phyloP scores from a whole-genome alignment of 2,113 vertebrate genomes.

The Alaudala cheleensis region DNA sequence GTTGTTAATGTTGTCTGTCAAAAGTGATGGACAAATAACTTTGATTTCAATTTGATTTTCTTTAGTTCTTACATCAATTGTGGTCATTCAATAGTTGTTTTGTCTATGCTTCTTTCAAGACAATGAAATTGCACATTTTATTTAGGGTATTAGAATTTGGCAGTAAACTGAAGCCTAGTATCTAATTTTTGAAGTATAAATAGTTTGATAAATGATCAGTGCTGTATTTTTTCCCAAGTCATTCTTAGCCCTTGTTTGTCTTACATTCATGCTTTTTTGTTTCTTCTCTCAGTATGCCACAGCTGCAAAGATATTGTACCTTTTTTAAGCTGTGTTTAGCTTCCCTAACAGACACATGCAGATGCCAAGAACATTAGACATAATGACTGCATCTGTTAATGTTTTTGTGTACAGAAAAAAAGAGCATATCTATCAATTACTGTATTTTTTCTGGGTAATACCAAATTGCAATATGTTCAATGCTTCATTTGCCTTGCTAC shows the following conservation, averaged over 20 bases:
- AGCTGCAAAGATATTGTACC: neutral
- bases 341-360: neutral
- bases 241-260: neutral
- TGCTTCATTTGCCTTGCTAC: neutral
- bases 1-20: neutral
- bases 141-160: neutral
- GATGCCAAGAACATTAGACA: neutral
- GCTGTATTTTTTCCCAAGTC: neutral
- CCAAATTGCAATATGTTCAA: neutral
- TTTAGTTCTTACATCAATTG: neutral
- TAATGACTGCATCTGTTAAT: neutral
- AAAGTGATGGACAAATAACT: neutral
- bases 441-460: neutral
- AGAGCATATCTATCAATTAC: neutral
- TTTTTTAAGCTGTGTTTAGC: neutral
- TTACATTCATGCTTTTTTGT: neutral
- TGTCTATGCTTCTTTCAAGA: neutral
- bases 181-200: neutral
- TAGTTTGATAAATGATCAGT: neutral
- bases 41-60: neutral
- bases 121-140: neutral
- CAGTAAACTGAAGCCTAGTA: neutral
- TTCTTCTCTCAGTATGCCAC: neutral
- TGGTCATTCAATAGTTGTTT: neutral
- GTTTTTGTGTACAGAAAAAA: neutral